Evolutionary conservation across 2,797 vertebrate species (phyloP).

Genomic region (Mormyrus proboscirostris): DNA sequence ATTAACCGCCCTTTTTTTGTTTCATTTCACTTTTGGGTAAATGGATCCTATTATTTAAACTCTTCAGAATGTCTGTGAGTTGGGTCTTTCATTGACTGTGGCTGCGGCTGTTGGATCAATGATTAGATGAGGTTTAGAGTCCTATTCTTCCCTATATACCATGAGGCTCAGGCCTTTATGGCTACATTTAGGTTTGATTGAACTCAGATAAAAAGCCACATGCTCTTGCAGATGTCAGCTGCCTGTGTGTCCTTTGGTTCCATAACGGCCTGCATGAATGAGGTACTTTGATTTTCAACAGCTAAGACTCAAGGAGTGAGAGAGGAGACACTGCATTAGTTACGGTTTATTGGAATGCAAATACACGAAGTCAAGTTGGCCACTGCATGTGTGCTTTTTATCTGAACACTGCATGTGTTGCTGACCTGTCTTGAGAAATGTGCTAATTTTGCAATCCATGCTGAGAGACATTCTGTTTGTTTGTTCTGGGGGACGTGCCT

Average conservation of each 20-base stretch:
- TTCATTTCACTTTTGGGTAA: neutral
- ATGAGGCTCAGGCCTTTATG: neutral
- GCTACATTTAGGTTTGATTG: neutral
- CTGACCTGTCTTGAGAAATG: neutral
- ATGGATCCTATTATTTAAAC: neutral
- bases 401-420: neutral
- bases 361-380: neutral
- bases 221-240: neutral
- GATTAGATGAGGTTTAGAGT: neutral
- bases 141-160: neutral
- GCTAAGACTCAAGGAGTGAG: neutral
- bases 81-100: neutral
- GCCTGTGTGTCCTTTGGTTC: neutral
- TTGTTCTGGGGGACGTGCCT: neutral
- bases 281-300: neutral
- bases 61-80: neutral
- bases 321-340: neutral
- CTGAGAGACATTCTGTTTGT: neutral
- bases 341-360: neutral
- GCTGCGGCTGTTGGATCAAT: neutral
- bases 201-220: neutral
- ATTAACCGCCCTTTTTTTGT: neutral
- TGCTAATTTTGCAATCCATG: neutral
- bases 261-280: neutral
- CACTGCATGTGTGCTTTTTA: neutral